Evolutionary conservation across 2,113 vertebrate species (phyloP).

Genomic region (Megaleporinus macrocephalus): DNA sequence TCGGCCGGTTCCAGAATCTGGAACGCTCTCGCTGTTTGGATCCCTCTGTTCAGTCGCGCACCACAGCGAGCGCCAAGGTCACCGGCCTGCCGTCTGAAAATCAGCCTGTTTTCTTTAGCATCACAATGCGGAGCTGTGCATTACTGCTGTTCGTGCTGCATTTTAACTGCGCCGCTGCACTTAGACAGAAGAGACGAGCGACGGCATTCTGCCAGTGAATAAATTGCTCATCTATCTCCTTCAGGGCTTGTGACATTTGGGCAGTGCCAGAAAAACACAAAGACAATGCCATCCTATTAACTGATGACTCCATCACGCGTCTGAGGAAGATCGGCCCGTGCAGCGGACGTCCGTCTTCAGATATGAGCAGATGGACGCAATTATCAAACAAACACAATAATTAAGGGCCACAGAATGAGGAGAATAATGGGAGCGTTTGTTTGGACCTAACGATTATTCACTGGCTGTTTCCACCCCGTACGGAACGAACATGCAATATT

Average conservation of each 20-base stretch:
- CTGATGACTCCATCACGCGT: conserved; percentile 45
- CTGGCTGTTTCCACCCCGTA: conserved; percentile 41
- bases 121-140: conserved; percentile 29
- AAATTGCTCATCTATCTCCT: conserved; percentile 46
- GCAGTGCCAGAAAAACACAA: conserved; percentile 43
- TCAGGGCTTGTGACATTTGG: conserved; percentile 50
- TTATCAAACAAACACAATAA: conserved; percentile 44
- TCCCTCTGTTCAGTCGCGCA: too few relatives aligned
- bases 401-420: conserved; percentile 14
- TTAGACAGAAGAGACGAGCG: conserved; percentile 31
- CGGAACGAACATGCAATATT: conserved; percentile 64
- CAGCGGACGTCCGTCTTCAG: conserved; percentile 30
- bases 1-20: background rate
- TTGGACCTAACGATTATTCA: background rate
- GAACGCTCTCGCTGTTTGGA: background rate
- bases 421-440: background rate
- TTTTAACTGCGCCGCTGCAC: conserved; percentile 10
- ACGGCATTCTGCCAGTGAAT: conserved; percentile 44
- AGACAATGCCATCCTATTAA: conserved; percentile 47
- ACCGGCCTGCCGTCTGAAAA: background rate
- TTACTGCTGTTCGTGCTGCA: conserved; percentile 31
- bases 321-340: conserved; percentile 14
- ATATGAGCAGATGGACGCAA: conserved; percentile 37
- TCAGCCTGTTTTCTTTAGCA: background rate
- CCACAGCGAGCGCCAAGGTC: background rate